Base-by-base conservation (phyloP, 2,888 invertebrate genomes). In the Pediacus dermestoides region DNA sequence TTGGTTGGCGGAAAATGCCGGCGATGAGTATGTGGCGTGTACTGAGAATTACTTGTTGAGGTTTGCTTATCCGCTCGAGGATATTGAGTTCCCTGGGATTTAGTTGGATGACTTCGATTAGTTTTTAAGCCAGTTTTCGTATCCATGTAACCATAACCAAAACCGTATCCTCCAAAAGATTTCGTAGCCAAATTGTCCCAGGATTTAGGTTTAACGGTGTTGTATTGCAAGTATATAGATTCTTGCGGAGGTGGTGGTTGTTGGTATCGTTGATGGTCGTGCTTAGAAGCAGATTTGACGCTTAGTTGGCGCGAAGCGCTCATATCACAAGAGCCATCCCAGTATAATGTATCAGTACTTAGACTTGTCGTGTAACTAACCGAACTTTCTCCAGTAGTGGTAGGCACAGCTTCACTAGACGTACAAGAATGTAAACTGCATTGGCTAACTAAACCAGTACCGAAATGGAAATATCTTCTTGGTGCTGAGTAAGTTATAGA, bases 181-280 rank as follows among this genome's bases (percentile, higher is more conserved):
- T 88, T 89, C 1, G 88, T 88, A 0, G 89, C 85, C 36, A 91
- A 70, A 67, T 90, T 90, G 62, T 90, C 90, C 89, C 90, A 90
- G 0, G 89, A 90, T 64, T 90, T 90, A 1, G 90, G 90, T 60
- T 90, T 91, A 1, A 65, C 67, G 14, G 13, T 28, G 25, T 46
- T 49, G 51, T 74, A 76, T 40, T 74, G 74, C 3, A 64, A 61
- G 44, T 52, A 75, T 58, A 61, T 71, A 57, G 59, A 71, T 58
- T 66, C 74, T 62, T 34, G 68, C 37, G 57, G 49, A 35, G 54
- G 52, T 23, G 55, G 54, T 34, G 58, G 61, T 36, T 57, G 58
- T 12, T 55, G 55, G 27, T 44, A 70, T 58, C 58, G 67, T 62
- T 56, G 74, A 70, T 64, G 53, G 16, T 55, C 58, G 18, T 58